phyloP scores from a whole-genome alignment of 2,797 vertebrate species.

The Phalloptychus januarius region DNA sequence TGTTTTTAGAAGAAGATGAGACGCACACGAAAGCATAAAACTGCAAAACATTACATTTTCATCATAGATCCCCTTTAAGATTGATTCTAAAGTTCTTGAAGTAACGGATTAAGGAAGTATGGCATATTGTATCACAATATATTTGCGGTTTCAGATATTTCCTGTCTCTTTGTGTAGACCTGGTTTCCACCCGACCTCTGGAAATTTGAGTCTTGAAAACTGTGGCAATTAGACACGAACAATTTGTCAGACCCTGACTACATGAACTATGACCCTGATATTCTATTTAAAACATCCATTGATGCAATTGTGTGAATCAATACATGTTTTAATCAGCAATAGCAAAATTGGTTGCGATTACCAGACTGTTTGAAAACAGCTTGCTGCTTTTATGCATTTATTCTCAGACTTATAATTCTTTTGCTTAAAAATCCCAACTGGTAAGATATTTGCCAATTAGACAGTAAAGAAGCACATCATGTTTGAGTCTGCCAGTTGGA shows the following conservation, averaged over 20 bases:
- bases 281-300: background rate
- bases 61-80: too few relatives aligned
- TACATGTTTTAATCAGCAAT: background rate
- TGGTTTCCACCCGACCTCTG: background rate
- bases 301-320: background rate
- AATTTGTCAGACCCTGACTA: background rate
- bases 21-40: too few relatives aligned
- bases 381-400: background rate
- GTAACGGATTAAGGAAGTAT: background rate
- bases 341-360: background rate
- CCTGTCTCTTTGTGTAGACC: background rate
- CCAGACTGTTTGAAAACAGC: background rate
- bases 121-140: background rate
- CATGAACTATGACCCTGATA: background rate
- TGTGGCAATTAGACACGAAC: background rate
- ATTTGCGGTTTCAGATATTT: background rate
- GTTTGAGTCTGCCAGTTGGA: too few relatives aligned
- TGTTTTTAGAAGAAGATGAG: too few relatives aligned
- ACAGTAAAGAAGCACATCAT: background rate
- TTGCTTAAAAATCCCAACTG: background rate
- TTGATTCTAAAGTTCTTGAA: background rate
- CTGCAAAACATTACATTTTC: too few relatives aligned
- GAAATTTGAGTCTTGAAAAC: background rate
- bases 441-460: too few relatives aligned
- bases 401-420: background rate